Conservation (phyloP, 2,888 invertebrate species). For the Euproctis similis region DNA sequence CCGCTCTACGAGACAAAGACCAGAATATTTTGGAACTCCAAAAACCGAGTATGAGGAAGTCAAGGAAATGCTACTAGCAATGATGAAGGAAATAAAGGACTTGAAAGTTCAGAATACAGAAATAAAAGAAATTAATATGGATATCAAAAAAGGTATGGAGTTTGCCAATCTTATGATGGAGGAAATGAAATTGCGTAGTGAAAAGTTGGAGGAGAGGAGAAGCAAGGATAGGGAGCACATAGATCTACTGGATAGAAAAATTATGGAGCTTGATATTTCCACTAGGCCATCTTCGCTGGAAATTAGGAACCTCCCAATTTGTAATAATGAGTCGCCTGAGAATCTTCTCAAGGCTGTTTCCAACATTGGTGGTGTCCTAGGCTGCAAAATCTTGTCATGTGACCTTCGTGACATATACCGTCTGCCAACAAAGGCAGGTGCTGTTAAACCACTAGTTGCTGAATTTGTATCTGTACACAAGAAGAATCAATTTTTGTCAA, state of each 20-base stretch:
- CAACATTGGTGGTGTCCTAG: not conserved
- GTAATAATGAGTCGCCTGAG: not conserved
- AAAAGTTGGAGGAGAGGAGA: not conserved
- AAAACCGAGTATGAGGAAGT: too few species aligned
- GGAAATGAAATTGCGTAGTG: not conserved
- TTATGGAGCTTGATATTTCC: too few species aligned
- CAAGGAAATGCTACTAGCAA: too few species aligned
- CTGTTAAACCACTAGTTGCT: not conserved
- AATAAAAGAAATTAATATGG: slow-evolving; percentile 1
- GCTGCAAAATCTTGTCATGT: not conserved
- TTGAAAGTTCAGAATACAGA: not conserved
- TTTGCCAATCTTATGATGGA: not conserved
- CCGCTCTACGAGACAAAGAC: too few species aligned
- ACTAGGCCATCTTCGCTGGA: too few species aligned
- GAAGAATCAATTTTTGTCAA: not conserved
- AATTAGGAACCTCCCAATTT: not conserved
- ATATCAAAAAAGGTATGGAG: not conserved
- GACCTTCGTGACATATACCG: slow-evolving; percentile 1
- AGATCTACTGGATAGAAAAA: not conserved
- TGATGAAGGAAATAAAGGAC: too few species aligned
- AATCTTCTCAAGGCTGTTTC: not conserved
- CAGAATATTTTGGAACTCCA: too few species aligned
- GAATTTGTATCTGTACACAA: not conserved
- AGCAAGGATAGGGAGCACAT: not conserved
- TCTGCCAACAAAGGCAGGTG: not conserved